These are phyloP conservation scores for Spilosoma lubricipeda DNA, from an alignment of 2,888 invertebrate genomes.

Conservation along the genomic window DNA sequence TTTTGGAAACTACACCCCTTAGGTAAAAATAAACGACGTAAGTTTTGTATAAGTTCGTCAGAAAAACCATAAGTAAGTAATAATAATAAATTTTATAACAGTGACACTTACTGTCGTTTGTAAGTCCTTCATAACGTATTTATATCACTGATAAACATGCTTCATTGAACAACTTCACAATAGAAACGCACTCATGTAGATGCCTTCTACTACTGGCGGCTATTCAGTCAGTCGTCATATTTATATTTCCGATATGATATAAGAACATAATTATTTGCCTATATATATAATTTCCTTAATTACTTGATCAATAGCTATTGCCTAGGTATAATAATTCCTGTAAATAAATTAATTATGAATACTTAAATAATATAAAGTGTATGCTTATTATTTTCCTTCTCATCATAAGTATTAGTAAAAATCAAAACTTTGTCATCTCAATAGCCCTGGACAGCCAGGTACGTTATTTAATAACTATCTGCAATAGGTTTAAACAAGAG, in stretches of 20 bases:
- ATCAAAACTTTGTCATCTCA: too few relatives aligned
- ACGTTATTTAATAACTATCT: too few relatives aligned
- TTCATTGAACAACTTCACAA: too few relatives aligned
- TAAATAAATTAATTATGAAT: background rate
- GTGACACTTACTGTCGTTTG: background rate
- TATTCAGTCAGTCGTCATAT: slow-evolving; percentile 1
- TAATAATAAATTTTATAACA: background rate
- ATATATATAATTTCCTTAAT: background rate
- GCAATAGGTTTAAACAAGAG: too few relatives aligned
- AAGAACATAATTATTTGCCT: background rate
- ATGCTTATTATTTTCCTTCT: background rate
- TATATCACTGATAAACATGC: background rate
- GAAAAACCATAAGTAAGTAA: too few relatives aligned
- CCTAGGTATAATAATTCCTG: background rate
- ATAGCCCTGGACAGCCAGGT: too few relatives aligned
- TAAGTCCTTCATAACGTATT: background rate
- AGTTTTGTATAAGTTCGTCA: too few relatives aligned
- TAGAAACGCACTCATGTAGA: background rate
- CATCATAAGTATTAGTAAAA: too few relatives aligned
- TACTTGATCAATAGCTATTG: background rate
- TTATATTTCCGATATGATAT: background rate
- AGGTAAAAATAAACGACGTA: too few relatives aligned
- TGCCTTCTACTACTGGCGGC: background rate
- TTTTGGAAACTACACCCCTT: too few relatives aligned
- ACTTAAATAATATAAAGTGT: background rate